Base-by-base conservation (phyloP, 2,797 vertebrate species). In the Odontamblyopus rebecca region DNA sequence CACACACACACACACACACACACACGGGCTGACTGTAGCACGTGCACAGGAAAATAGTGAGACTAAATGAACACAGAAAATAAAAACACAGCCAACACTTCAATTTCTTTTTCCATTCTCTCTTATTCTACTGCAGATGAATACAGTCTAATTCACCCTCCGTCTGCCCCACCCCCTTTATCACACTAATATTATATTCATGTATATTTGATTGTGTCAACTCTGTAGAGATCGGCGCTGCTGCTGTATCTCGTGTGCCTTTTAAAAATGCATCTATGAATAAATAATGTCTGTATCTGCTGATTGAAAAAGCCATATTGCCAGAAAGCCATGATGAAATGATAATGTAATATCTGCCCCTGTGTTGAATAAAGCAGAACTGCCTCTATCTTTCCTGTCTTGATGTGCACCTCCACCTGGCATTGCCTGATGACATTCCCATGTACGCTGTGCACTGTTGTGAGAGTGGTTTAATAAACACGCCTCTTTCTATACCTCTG, bases 281-380 rank as follows among this genome's bases (percentile, higher is more conserved):
- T 89, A 88, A 90, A 90, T 89, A 87, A 94, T 92, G 82, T 84
- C 76, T 85, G 85, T 89, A 88, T 87, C 82, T 29, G 73, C 87
- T 89, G 89, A 91, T 91, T 86, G 81, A 89, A 87, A 90, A 93
- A 93, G 91, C 92, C 90, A 91, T 92, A 92, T 84, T 91, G 85
- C 86, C 86, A 89, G 81, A 87, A 90, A 93, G 91, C 90, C 88
- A 90, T 93, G 90, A 90, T 93, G 90, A 93, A 93, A 92, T 92
- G 91, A 89, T 90, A 91, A 91, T 93, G 91, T 92, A 89, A 91
- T 90, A 88, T 88, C 73, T 86, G 76, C 77, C 75, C 82, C 81
- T 74, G 81, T 85, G 82, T 85, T 87, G 86, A 91, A 91, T 91
- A 93, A 93, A 92, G 87, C 75, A 80, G 82, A 74, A 71, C 68